Conservation (phyloP, 2,888 invertebrate genomes). For the Griposia aprilina region DNA sequence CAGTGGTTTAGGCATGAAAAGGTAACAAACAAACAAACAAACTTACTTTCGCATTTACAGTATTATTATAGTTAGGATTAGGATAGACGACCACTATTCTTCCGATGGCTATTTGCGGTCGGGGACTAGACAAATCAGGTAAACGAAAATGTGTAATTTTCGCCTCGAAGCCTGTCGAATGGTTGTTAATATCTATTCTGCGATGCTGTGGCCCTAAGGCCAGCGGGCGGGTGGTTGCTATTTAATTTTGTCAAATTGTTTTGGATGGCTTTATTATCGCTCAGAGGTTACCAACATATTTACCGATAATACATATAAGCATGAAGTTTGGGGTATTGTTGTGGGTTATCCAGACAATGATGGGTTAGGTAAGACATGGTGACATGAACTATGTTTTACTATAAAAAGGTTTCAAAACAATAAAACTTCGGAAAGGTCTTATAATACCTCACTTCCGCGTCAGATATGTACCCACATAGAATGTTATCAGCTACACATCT, state of each 20-base stretch:
- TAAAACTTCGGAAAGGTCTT: constrained; percentile 21
- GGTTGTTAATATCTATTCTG: background rate
- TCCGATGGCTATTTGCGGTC: too few relatives aligned
- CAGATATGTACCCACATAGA: constrained; percentile 13
- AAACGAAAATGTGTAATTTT: background rate
- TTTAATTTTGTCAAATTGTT: too few relatives aligned
- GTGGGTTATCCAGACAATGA: background rate
- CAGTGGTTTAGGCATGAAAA: too few relatives aligned
- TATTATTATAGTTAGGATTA: too few relatives aligned
- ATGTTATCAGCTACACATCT: constrained; percentile 41
- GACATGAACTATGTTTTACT: background rate
- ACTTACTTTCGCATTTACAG: too few relatives aligned
- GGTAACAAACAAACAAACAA: too few relatives aligned
- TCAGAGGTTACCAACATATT: background rate
- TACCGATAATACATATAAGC: too few relatives aligned
- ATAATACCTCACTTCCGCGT: constrained; percentile 19
- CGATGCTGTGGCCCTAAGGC: background rate
- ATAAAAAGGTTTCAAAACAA: background rate
- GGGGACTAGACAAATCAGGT: background rate
- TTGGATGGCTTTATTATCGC: background rate
- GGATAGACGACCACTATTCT: too few relatives aligned
- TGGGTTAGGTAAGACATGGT: background rate
- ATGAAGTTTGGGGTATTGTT: background rate
- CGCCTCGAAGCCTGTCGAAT: background rate
- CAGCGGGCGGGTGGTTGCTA: background rate